Percentiles rank a stretch among this genome's conserved stretches.
These are phyloP conservation scores for Agonopterix alstromeriana DNA, from an alignment of 2,888 invertebrate species.

Conservation along the genomic window DNA sequence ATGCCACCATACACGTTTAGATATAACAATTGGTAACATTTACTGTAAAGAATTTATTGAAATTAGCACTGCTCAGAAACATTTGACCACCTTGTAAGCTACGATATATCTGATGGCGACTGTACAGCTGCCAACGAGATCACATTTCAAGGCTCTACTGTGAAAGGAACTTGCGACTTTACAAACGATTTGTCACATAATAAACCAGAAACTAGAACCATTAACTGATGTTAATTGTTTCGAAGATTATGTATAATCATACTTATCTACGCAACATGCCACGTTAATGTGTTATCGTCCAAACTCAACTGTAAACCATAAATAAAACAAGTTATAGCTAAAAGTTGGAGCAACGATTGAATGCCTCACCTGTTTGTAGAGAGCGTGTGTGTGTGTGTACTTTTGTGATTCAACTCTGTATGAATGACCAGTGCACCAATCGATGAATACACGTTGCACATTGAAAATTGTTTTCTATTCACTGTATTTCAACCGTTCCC, in stretches of 20 bases:
- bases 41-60: too few species aligned
- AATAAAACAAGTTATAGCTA: neutral
- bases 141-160: constrained; percentile 54
- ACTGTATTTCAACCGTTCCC: neutral
- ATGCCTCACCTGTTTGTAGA: constrained; percentile 51
- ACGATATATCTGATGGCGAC: too few species aligned
- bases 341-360: constrained; percentile 15
- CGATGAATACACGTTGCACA: constrained; percentile 15
- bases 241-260: neutral
- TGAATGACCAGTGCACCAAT: constrained; percentile 29
- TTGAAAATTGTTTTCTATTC: constrained; percentile 11
- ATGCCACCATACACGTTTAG: too few species aligned
- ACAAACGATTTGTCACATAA: too few species aligned
- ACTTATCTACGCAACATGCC: too few species aligned
- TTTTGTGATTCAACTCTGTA: constrained; percentile 46
- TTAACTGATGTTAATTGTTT: neutral
- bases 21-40: too few species aligned
- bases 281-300: too few species aligned
- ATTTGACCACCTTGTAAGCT: too few species aligned
- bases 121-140: constrained; percentile 47
- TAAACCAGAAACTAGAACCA: too few species aligned
- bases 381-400: constrained; percentile 36
- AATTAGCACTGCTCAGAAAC: too few species aligned
- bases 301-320: too few species aligned
- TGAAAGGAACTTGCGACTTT: constrained; percentile 39